Evolutionary conservation across 2,113 vertebrate species (phyloP).

Genomic region (Psephotus haematonotus): DNA sequence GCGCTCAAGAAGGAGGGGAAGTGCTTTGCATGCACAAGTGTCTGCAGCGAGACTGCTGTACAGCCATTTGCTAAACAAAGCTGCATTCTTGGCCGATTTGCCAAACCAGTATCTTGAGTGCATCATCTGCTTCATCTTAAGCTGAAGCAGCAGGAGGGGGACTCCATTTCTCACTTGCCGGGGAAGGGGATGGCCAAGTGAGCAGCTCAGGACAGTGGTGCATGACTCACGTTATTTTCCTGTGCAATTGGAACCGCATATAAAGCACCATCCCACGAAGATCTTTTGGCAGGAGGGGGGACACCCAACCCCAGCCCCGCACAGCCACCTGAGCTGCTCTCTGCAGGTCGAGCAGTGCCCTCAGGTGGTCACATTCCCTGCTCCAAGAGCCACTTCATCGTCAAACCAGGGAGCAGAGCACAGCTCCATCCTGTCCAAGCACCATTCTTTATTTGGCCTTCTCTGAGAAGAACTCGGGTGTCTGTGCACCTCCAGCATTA

Average conservation of each 20-base stretch:
- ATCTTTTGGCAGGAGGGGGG: not conserved
- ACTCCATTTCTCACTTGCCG: not conserved
- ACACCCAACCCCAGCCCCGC: not conserved
- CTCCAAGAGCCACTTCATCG: fast-evolving
- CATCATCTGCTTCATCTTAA: not conserved
- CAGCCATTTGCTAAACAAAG: not conserved
- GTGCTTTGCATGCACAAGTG: not conserved
- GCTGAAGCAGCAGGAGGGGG: not conserved
- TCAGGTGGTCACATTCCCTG: not conserved
- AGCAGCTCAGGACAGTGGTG: fast-evolving
- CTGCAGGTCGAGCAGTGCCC: not conserved
- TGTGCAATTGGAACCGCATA: not conserved
- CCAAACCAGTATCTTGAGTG: not conserved
- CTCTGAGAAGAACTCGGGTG: not conserved
- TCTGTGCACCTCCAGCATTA: fast-evolving
- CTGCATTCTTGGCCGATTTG: not conserved
- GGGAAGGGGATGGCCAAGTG: not conserved
- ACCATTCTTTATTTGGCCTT: not conserved
- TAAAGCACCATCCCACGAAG: not conserved
- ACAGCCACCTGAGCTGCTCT: not conserved
- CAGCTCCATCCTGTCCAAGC: fast-evolving
- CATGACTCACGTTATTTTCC: not conserved
- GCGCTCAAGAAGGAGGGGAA: not conserved
- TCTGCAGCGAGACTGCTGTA: not conserved
- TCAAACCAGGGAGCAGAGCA: fast-evolving